These are phyloP conservation scores for Cataglyphis altisquamis DNA, from an alignment of 2,888 invertebrate genomes.

Conservation along the genomic window DNA sequence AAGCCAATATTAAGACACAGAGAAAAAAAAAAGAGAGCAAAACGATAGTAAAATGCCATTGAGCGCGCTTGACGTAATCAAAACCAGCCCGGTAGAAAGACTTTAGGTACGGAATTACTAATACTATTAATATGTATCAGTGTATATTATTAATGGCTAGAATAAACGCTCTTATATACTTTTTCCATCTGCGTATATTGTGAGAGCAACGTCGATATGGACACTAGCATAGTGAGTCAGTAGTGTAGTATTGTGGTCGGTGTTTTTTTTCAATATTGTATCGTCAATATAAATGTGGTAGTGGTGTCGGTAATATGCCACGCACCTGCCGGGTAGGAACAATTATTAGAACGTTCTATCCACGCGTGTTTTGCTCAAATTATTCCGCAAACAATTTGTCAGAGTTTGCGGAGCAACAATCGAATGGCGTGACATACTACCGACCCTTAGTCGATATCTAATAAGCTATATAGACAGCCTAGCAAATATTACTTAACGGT, in stretches of 20 bases:
- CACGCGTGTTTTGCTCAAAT: neutral
- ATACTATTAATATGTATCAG: slow-evolving; percentile 85
- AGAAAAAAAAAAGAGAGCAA: slow-evolving; percentile 51
- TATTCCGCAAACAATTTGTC: slow-evolving; percentile 2
- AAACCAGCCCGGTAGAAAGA: slow-evolving; percentile 86
- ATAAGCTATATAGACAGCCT: slow-evolving; percentile 84
- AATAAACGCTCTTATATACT: slow-evolving; percentile 84
- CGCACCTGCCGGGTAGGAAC: neutral
- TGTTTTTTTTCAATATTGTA: slow-evolving; percentile 85
- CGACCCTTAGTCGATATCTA: slow-evolving; percentile 83
- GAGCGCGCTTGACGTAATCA: slow-evolving; percentile 85
- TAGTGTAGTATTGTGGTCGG: slow-evolving; percentile 86
- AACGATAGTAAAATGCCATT: slow-evolving; percentile 73
- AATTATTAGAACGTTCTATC: neutral
- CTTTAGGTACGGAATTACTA: slow-evolving; percentile 85
- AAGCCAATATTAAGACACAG: slow-evolving; percentile 37
- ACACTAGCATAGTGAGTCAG: slow-evolving; percentile 85
- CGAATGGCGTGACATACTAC: slow-evolving; percentile 70
- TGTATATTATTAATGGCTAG: slow-evolving; percentile 83
- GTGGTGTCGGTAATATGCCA: slow-evolving; percentile 74
- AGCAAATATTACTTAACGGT: slow-evolving; percentile 83
- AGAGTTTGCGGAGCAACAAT: slow-evolving; percentile 11
- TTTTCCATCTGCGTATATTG: slow-evolving; percentile 83
- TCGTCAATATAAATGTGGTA: slow-evolving; percentile 85
- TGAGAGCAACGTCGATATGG: slow-evolving; percentile 83